Conservation (phyloP, 2,888 invertebrate species). For the Pecten maximus region DNA sequence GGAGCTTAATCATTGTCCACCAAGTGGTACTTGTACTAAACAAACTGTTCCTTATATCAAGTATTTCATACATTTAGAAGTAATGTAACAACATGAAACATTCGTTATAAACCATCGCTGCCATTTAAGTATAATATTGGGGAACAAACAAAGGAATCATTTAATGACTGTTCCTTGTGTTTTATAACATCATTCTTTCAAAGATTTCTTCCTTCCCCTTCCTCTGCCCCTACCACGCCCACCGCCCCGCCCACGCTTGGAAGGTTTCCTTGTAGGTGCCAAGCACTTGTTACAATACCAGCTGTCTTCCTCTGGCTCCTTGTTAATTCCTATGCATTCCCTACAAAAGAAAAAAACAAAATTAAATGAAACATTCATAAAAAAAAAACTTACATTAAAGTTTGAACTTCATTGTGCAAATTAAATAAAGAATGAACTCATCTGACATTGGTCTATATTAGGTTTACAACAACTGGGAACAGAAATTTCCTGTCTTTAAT, state of each 20-base stretch:
- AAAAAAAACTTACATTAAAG: not conserved
- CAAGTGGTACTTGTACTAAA: too few relatives aligned
- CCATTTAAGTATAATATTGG: too few relatives aligned
- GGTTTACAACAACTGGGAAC: not conserved
- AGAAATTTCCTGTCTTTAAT: too few relatives aligned
- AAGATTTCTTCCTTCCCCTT: slow-evolving; percentile 46
- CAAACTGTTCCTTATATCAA: too few relatives aligned
- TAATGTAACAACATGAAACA: too few relatives aligned
- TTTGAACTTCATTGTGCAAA: not conserved
- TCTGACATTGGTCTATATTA: not conserved
- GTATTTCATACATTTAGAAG: too few relatives aligned
- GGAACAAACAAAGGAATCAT: too few relatives aligned
- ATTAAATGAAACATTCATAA: slow-evolving; percentile 39
- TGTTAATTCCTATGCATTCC: slow-evolving; percentile 84
- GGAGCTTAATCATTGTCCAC: too few relatives aligned
- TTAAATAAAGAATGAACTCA: not conserved
- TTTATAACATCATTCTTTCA: not conserved
- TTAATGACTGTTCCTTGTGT: not conserved
- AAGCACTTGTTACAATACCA: slow-evolving; percentile 91
- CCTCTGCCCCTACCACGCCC: slow-evolving; percentile 55
- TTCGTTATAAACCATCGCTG: too few relatives aligned
- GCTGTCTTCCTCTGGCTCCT: slow-evolving; percentile 89
- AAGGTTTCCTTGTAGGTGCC: slow-evolving; percentile 55
- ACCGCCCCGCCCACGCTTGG: slow-evolving; percentile 56
- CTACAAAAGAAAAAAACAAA: too few relatives aligned